Conservation (phyloP, 2,888 invertebrate genomes). For the Yponomeuta plumbellus region DNA sequence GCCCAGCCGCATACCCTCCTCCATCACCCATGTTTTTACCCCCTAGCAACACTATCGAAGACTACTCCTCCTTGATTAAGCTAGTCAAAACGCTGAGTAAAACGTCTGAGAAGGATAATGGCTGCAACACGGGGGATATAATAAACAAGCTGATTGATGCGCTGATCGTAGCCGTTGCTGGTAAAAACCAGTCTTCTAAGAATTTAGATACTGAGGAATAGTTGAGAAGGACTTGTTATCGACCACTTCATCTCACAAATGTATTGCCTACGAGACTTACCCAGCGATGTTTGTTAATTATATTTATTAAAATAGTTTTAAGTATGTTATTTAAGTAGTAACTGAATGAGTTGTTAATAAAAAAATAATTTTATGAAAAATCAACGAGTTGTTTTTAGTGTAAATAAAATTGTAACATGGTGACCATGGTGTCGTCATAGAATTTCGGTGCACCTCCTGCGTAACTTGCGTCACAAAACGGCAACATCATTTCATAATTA, state of each 20-base stretch:
- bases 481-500: not conserved
- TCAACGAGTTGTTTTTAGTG: not conserved
- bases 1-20: not conserved
- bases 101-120: not conserved
- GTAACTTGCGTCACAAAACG: not conserved
- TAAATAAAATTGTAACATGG: not conserved
- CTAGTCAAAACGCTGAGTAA: not conserved
- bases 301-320: too few relatives aligned
- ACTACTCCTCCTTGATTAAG: constrained; percentile 9
- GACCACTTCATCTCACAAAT: too few relatives aligned
- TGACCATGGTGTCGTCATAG: not conserved
- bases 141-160: constrained; percentile 13
- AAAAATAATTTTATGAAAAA: not conserved
- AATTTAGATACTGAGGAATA: not conserved
- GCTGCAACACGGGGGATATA: constrained; percentile 8
- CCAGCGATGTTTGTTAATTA: too few relatives aligned
- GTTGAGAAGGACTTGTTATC: not conserved
- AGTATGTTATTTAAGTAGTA: too few relatives aligned
- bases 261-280: too few relatives aligned
- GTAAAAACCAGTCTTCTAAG: not conserved
- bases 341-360: not conserved
- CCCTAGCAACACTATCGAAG: not conserved
- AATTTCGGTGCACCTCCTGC: not conserved
- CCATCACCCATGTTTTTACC: not conserved
- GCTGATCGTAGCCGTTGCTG: not conserved